Percentiles rank a stretch among this genome's conserved stretches.
Evolutionary conservation across 2,888 invertebrate species (phyloP).

Genomic region (Cheilosia grossa): DNA sequence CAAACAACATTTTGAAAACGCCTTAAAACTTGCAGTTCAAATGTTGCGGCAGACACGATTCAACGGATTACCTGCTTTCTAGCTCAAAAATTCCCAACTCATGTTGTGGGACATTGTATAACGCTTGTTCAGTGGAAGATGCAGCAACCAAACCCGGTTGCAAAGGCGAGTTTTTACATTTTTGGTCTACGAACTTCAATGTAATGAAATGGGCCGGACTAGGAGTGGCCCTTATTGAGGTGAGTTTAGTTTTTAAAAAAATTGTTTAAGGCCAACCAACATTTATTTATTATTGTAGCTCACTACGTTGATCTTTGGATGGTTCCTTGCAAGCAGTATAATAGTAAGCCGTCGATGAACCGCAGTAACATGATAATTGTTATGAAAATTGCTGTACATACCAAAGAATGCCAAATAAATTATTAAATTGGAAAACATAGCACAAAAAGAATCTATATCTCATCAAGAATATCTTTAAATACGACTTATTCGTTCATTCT

Average conservation of each 20-base stretch:
- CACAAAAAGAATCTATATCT: no score
- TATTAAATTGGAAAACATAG: not conserved
- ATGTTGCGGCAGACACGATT: constrained; percentile 79
- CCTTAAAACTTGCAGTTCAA: constrained; percentile 76
- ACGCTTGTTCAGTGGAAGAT: constrained; percentile 70
- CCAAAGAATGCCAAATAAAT: constrained; percentile 2
- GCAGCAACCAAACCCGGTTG: constrained; percentile 77
- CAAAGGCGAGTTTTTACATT: constrained; percentile 81
- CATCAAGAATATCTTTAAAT: no score
- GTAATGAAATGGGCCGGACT: constrained; percentile 87
- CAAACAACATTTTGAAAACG: no score
- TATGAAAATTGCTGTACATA: constrained; percentile 16
- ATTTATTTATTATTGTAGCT: constrained; percentile 83
- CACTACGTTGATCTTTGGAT: constrained; percentile 90
- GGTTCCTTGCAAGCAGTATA: constrained; percentile 93
- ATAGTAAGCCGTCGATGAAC: constrained; percentile 84
- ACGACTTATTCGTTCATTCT: no score
- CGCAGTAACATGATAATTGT: not conserved
- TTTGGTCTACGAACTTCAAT: constrained; percentile 78
- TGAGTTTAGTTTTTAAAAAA: constrained; percentile 78
- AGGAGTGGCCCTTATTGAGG: constrained; percentile 88
- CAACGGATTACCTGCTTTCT: constrained; percentile 70
- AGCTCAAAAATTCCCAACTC: constrained; percentile 76
- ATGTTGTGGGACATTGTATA: constrained; percentile 78
- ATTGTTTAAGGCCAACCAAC: not conserved